Percentiles rank a stretch among this genome's conserved stretches.
These are phyloP conservation scores for Timema podura DNA, from an alignment of 2,888 invertebrate genomes.

Conservation along the genomic window DNA sequence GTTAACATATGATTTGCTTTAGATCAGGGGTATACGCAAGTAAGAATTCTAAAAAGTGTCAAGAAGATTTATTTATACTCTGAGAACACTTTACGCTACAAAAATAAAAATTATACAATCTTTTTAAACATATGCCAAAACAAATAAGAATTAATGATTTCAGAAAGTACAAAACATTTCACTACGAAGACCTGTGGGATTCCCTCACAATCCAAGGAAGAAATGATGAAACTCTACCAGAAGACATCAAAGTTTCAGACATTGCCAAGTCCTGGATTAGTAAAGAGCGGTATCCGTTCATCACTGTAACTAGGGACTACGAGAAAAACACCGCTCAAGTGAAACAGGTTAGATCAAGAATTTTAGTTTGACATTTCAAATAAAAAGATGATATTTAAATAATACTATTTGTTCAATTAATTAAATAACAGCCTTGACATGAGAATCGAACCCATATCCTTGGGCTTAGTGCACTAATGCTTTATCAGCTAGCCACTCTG, in stretches of 20 bases:
- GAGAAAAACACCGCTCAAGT: slow-evolving; percentile 56
- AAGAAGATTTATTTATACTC: too few species aligned
- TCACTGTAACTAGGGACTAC: slow-evolving; percentile 67
- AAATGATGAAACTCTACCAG: slow-evolving; percentile 54
- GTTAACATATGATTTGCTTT: too few species aligned
- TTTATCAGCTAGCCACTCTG: too few species aligned
- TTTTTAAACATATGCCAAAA: too few species aligned
- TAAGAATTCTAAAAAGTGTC: too few species aligned
- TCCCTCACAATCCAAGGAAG: slow-evolving; percentile 65
- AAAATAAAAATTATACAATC: too few species aligned
- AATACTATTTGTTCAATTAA: neutral
- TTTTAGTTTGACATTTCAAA: too few species aligned
- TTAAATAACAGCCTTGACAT: slow-evolving; percentile 32
- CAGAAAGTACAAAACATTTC: slow-evolving; percentile 69
- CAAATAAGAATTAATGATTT: slow-evolving; percentile 18
- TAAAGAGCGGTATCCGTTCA: slow-evolving; percentile 72
- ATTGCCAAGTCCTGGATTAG: slow-evolving; percentile 80
- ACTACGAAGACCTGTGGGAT: slow-evolving; percentile 75
- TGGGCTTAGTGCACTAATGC: too few species aligned
- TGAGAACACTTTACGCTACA: too few species aligned
- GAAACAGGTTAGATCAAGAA: slow-evolving; percentile 53
- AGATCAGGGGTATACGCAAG: too few species aligned
- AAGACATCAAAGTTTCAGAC: slow-evolving; percentile 56
- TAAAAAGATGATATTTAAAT: slow-evolving; percentile 21
- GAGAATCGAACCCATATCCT: neutral